Percentiles rank a stretch among this genome's conserved stretches.
Conservation (phyloP, 1,140 invertebrate genomes). For the Lepidurus packardi region DNA sequence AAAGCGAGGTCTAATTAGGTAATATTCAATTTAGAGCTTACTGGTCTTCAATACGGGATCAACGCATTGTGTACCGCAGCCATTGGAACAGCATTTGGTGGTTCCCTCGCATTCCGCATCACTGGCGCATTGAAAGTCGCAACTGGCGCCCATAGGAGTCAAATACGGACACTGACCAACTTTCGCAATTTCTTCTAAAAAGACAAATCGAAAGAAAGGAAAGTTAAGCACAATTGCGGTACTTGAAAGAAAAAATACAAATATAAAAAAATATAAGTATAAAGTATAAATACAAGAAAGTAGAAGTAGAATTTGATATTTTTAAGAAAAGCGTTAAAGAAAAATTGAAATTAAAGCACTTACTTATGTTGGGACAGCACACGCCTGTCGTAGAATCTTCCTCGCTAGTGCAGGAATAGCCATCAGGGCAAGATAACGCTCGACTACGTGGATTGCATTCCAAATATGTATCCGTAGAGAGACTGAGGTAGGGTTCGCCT, state of each 20-base stretch:
- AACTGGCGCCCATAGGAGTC: slow-evolving; percentile 58
- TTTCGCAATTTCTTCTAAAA: slow-evolving; percentile 47
- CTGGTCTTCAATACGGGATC: slow-evolving; percentile 61
- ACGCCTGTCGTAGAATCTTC: slow-evolving; percentile 27
- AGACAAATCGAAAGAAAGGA: not conserved
- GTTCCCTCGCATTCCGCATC: slow-evolving; percentile 65
- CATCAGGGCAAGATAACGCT: slow-evolving; percentile 30
- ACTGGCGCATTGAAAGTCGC: slow-evolving; percentile 67
- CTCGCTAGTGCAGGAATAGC: slow-evolving; percentile 32
- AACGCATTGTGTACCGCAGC: slow-evolving; percentile 74
- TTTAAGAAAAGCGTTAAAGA: not conserved
- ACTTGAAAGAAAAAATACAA: too few species aligned
- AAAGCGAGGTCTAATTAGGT: not conserved
- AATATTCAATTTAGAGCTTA: slow-evolving; percentile 32
- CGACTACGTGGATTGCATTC: slow-evolving; percentile 38
- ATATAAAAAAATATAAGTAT: too few species aligned
- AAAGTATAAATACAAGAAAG: too few species aligned
- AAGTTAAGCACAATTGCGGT: not conserved
- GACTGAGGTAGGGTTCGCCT: slow-evolving; percentile 36
- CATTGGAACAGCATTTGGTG: slow-evolving; percentile 73
- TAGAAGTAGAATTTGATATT: not conserved
- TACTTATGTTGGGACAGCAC: slow-evolving; percentile 34
- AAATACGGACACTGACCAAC: slow-evolving; percentile 73
- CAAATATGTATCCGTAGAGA: slow-evolving; percentile 36
- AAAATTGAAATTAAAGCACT: not conserved